Conservation (phyloP, 2,113 vertebrate genomes). For the Ranitomeya imitator region DNA sequence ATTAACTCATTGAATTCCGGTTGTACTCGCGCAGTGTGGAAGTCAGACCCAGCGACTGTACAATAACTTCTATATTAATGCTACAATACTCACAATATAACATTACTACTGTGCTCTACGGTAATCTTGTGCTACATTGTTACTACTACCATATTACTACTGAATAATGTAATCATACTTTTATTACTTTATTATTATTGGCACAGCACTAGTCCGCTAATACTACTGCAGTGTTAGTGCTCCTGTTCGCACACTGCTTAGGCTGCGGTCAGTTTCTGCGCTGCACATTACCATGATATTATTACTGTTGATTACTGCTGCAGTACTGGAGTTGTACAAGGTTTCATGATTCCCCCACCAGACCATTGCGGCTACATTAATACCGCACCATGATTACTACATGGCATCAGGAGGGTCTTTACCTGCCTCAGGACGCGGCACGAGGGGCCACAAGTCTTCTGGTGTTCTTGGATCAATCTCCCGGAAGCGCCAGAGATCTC, state of each 20-base stretch:
- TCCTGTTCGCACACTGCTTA: too few species aligned
- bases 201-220: not conserved
- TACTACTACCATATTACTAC: not conserved
- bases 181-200: not conserved
- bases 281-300: too few species aligned
- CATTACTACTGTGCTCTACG: not conserved
- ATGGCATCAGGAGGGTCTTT: not conserved
- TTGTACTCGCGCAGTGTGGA: not conserved
- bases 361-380: too few species aligned
- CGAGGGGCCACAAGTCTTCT: not conserved
- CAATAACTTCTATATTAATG: not conserved
- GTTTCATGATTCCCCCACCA: too few species aligned
- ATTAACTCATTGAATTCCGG: not conserved
- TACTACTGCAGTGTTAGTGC: not conserved
- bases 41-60: too few species aligned
- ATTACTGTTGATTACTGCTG: too few species aligned
- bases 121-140: not conserved
- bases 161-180: not conserved
- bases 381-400: too few species aligned
- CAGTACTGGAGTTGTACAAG: too few species aligned
- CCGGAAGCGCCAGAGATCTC: not conserved
- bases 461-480: not conserved
- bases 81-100: not conserved
- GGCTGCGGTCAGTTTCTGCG: too few species aligned
- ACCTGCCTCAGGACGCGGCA: constrained; percentile 27